Percentiles rank a stretch among this genome's conserved stretches.
Evolutionary conservation across 2,888 invertebrate species (phyloP).

Genomic region (Amiota communis): DNA sequence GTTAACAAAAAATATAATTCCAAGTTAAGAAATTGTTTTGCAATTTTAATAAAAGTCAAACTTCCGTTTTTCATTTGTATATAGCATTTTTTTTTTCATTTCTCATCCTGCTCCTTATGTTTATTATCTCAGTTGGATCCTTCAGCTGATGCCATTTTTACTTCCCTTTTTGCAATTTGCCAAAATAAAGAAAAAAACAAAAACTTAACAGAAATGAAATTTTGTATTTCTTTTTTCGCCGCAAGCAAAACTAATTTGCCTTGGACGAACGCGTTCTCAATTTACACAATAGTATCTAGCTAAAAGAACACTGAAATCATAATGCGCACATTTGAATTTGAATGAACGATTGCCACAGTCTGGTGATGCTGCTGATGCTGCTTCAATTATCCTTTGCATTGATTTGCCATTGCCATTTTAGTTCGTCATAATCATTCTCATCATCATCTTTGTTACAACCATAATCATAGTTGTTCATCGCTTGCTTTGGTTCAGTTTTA

Average conservation of each 20-base stretch:
- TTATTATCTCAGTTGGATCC: too few species aligned
- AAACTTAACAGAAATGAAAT: too few species aligned
- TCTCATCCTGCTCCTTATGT: too few species aligned
- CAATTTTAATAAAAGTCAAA: too few species aligned
- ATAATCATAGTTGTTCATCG: neutral
- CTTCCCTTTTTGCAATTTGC: too few species aligned
- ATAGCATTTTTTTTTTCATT: too few species aligned
- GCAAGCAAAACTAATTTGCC: slow-evolving; percentile 59
- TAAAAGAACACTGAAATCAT: slow-evolving; percentile 12
- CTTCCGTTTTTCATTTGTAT: too few species aligned
- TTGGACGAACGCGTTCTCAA: neutral
- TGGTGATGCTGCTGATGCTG: neutral
- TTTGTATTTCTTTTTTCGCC: slow-evolving; percentile 41
- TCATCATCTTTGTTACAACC: neutral
- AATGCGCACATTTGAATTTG: neutral
- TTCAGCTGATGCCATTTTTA: too few species aligned
- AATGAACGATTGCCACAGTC: neutral
- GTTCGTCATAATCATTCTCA: slow-evolving; percentile 42
- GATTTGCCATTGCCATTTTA: slow-evolving; percentile 41
- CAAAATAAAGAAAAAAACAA: too few species aligned
- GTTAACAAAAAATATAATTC: too few species aligned
- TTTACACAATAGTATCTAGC: too few species aligned
- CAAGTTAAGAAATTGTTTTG: too few species aligned
- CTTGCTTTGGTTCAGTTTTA: slow-evolving; percentile 3
- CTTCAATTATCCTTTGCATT: slow-evolving; percentile 13